Conservation (phyloP, 1,140 invertebrate genomes). For the Ruditapes philippinarum region DNA sequence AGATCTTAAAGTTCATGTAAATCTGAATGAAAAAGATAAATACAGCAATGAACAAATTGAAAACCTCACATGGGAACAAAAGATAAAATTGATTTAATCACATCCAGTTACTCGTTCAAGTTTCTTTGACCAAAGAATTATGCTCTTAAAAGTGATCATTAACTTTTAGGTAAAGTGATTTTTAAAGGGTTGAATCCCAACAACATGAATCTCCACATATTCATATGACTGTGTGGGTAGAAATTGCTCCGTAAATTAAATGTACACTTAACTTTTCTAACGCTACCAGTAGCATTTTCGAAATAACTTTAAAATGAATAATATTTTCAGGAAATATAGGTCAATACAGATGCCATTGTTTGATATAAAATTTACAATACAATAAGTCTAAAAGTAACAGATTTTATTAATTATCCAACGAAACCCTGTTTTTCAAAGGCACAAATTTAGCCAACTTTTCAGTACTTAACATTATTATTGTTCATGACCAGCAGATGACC, state of each 20-base stretch:
- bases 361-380: too few relatives aligned
- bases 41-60: conserved; percentile 63
- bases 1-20: conserved; percentile 63
- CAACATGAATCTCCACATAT: conserved; percentile 86
- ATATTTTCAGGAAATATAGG: too few relatives aligned
- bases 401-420: too few relatives aligned
- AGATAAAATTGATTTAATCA: neutral
- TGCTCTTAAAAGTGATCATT: conserved; percentile 29
- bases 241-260: conserved; percentile 81
- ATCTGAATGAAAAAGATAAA: conserved; percentile 52
- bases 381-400: too few relatives aligned
- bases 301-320: too few relatives aligned
- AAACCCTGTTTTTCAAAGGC: too few relatives aligned
- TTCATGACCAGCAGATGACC: too few relatives aligned
- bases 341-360: too few relatives aligned
- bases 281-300: too few relatives aligned
- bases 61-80: conserved; percentile 53
- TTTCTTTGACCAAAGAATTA: conserved; percentile 68
- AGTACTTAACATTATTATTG: too few relatives aligned
- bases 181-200: conserved; percentile 86
- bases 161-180: conserved; percentile 58
- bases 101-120: conserved; percentile 71
- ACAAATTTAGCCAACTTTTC: too few relatives aligned
- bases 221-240: conserved; percentile 85
- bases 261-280: too few relatives aligned